Evolutionary conservation across 2,113 vertebrate genomes (phyloP).

Genomic region (Cygnus atratus): DNA sequence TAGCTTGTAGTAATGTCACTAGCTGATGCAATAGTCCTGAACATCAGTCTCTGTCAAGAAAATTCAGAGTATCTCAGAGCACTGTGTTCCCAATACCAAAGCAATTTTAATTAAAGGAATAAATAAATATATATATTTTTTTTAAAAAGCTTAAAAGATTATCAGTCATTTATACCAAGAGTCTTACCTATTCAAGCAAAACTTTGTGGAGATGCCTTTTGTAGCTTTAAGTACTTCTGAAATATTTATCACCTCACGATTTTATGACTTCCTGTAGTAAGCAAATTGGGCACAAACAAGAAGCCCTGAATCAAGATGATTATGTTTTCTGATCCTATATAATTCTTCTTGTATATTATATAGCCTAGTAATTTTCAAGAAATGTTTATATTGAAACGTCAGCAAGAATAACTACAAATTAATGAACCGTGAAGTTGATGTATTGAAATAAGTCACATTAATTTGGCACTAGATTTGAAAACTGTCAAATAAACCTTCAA

Average conservation of each 20-base stretch:
- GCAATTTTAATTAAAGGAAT: background rate
- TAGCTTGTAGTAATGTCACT: background rate
- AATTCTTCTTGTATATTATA: conserved; percentile 49
- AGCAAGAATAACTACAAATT: conserved; percentile 59
- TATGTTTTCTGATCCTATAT: background rate
- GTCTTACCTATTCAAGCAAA: background rate
- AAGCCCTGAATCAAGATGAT: background rate
- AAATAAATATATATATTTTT: background rate
- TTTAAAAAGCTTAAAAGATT: background rate
- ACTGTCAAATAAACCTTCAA: conserved; percentile 56
- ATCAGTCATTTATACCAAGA: background rate
- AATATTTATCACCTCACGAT: background rate
- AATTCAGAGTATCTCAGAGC: background rate
- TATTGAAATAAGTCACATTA: conserved; percentile 69
- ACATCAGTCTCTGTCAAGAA: background rate
- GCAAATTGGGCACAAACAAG: background rate
- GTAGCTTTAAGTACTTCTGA: conserved; percentile 11
- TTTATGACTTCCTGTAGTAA: background rate
- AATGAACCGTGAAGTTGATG: conserved; percentile 46
- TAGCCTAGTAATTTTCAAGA: conserved; percentile 53
- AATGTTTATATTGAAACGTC: conserved; percentile 50
- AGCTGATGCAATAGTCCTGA: background rate
- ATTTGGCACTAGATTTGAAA: conserved; percentile 63
- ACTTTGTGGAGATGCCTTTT: background rate
- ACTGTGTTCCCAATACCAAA: background rate